phyloP scores from a whole-genome alignment of 2,888 invertebrate species.

The Hesperia comma region DNA sequence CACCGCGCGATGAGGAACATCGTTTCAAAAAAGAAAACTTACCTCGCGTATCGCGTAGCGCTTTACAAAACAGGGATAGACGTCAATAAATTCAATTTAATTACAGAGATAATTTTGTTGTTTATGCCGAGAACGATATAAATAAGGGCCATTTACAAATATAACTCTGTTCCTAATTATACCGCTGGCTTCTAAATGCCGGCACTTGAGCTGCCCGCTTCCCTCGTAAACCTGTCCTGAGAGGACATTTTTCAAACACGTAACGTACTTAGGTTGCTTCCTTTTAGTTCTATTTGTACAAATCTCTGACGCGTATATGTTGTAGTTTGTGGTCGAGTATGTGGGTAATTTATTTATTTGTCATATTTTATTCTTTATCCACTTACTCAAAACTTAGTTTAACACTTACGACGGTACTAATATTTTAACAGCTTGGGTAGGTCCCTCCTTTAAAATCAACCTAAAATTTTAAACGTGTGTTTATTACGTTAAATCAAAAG shows the following conservation, averaged over 20 bases:
- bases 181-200: slow-evolving; percentile 15
- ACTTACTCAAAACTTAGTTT: no score
- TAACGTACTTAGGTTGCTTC: slow-evolving; percentile 1
- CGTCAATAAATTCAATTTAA: neutral
- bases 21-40: no score
- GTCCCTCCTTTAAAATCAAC: no score
- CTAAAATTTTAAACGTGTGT: no score
- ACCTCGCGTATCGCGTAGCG: neutral
- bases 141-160: slow-evolving; percentile 26
- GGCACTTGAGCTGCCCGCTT: slow-evolving; percentile 12
- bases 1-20: no score
- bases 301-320: no score
- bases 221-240: slow-evolving; percentile 27
- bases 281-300: slow-evolving; percentile 15
- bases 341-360: no score
- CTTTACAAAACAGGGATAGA: neutral
- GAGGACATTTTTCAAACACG: slow-evolving; percentile 29
- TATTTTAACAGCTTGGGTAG: no score
- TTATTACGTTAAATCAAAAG: no score
- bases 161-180: slow-evolving; percentile 25
- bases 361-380: no score
- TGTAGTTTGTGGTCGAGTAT: no score
- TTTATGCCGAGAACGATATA: slow-evolving; percentile 14
- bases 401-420: no score
- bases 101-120: neutral